A percentile compares a stretch with the other conserved stretches of the same genome.
Evolutionary conservation across 2,113 vertebrate species (phyloP).

Genomic region (Centropristis striata): DNA sequence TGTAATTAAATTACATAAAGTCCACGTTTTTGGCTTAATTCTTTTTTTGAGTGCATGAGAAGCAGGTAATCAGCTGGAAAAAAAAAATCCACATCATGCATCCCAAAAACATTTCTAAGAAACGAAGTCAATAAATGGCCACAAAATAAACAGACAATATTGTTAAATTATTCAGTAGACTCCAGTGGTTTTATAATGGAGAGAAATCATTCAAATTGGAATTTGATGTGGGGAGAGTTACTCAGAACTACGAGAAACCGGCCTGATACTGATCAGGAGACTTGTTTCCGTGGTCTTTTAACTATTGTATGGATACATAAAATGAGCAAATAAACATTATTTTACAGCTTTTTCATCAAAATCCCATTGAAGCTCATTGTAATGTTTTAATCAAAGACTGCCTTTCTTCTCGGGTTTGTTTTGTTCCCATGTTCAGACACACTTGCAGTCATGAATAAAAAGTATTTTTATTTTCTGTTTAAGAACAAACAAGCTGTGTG

Average conservation of each 20-base stretch:
- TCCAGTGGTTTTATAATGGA: background rate
- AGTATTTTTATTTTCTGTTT: conserved; percentile 21
- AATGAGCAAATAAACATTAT: background rate
- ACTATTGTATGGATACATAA: background rate
- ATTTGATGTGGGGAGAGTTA: background rate
- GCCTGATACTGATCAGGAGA: background rate
- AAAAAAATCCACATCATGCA: background rate
- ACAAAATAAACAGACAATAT: background rate
- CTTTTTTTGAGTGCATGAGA: no score
- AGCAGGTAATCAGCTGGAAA: no score
- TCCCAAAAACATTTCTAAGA: background rate
- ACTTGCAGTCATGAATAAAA: conserved; percentile 1
- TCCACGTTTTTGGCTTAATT: no score
- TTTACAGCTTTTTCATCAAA: background rate
- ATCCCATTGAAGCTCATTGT: background rate
- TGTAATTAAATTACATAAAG: no score
- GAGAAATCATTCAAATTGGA: background rate
- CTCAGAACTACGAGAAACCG: background rate
- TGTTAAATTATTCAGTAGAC: background rate
- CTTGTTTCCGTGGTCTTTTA: background rate
- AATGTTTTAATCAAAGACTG: conserved; percentile 4
- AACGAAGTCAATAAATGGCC: background rate
- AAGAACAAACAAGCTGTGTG: conserved; percentile 11
- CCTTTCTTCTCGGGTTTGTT: conserved; percentile 1
- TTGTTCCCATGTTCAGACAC: conserved; percentile 12